These are phyloP conservation scores for Camponotus floridanus DNA, from an alignment of 1,140 invertebrate genomes.

Conservation along the genomic window DNA sequence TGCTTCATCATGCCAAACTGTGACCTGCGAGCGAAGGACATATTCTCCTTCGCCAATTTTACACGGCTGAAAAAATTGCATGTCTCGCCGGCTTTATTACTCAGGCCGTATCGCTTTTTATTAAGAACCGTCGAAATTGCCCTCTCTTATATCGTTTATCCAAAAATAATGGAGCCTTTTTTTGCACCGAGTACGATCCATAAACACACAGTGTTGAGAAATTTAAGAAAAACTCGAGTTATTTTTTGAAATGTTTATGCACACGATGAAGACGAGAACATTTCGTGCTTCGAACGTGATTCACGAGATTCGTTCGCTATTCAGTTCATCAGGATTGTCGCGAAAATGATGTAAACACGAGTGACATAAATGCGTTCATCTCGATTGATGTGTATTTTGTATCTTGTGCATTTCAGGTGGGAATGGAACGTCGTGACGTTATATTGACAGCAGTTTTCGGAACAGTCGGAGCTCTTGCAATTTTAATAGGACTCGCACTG, in stretches of 20 bases:
- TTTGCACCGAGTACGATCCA: too few species aligned
- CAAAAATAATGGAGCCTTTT: too few species aligned
- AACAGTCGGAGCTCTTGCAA: conserved; percentile 83
- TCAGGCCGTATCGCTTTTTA: not conserved
- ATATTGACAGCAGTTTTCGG: conserved; percentile 86
- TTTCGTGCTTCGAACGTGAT: not conserved
- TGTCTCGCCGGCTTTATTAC: not conserved
- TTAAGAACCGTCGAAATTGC: not conserved
- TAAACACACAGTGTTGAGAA: too few species aligned
- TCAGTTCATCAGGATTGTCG: not conserved
- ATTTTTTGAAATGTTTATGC: not conserved
- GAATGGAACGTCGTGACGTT: conserved; percentile 86
- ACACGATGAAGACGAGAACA: not conserved
- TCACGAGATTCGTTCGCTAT: not conserved
- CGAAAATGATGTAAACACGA: conserved; percentile 10
- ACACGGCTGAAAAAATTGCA: not conserved
- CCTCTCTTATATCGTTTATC: too few species aligned
- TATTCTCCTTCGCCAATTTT: not conserved
- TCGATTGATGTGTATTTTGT: conserved; percentile 10
- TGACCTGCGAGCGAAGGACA: not conserved
- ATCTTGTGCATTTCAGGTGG: conserved; percentile 80
- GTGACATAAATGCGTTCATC: not conserved
- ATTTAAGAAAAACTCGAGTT: not conserved
- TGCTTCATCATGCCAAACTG: not conserved
- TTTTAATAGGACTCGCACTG: conserved; percentile 84